Base-by-base conservation (phyloP, 1,140 invertebrate genomes). In the Papilio aristodemus region DNA sequence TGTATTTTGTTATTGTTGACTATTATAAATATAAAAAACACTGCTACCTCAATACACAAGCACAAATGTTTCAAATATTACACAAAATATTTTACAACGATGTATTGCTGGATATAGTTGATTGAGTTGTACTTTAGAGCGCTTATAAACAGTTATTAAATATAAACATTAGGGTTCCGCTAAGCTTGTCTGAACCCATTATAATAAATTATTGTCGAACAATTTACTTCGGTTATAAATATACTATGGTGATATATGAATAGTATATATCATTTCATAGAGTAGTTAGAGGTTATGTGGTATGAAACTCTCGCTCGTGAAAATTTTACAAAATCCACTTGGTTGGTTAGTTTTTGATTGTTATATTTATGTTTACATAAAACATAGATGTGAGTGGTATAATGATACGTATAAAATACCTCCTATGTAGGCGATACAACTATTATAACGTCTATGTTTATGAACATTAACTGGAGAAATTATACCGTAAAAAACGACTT, bases 131-230 rank as follows among this genome's bases (percentile, higher is more conserved):
- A 66, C 41, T 46, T 10, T 36, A 22, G 27, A 66, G 43, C 32
- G 63, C 63, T 66, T 66, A 66, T 66, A 46, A 46, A 36, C 14
- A n/a, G 43, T 66, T 66, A 50, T 66, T 66, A 66, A 50, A 43
- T 10, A 41, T 13, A 50, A 13, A 50, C 7, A 19, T 50, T 66
- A 66, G 63, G 63, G 63, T 50, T n/a, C 36, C 63, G 41, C 27
- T 19, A 0, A 17, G 63, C 5, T 66, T 66, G 13, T 4, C 13
- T 39, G 9, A 5, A 36, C 5, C 32, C 37, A 62, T 60, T 8
- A 25, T 50, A 36, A 32, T 36, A 32, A 39, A 50, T 19, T 14
- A 36, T 32, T 50, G 25, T 14, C 32, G 27, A 50, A 8, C 46
- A 19, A 50, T 1, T 50, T 19, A 32, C 27, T 32, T 6, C 27